Evolutionary conservation across 2,113 vertebrate genomes (phyloP).

Genomic region (Pantherophis guttatus): DNA sequence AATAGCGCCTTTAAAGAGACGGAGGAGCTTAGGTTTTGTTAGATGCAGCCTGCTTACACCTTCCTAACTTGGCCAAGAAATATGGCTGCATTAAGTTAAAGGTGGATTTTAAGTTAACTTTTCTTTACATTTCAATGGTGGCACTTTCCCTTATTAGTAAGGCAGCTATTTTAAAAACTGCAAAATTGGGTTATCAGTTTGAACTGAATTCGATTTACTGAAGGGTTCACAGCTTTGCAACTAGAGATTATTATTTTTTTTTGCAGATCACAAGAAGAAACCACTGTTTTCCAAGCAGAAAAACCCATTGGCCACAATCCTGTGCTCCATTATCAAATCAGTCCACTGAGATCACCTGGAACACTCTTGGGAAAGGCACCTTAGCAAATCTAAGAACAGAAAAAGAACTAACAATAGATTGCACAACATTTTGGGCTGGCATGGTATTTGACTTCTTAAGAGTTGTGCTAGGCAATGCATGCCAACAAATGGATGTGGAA

Average conservation of each 20-base stretch:
- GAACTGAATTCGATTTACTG: not conserved
- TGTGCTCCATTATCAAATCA: not conserved
- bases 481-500: not conserved
- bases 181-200: no score
- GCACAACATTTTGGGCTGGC: not conserved
- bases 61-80: not conserved
- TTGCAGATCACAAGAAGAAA: not conserved
- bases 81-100: not conserved
- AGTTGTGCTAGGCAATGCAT: not conserved
- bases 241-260: not conserved
- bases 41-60: not conserved
- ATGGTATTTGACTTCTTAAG: not conserved
- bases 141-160: not conserved
- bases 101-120: not conserved
- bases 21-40: not conserved
- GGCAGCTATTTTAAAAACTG: not conserved
- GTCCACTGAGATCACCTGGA: not conserved
- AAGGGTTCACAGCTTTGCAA: not conserved
- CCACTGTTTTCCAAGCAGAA: not conserved
- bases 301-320: not conserved
- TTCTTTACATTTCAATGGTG: not conserved
- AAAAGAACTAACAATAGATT: not conserved
- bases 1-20: conserved; percentile 78
- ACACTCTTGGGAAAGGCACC: not conserved
- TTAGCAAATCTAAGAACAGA: not conserved